These are phyloP conservation scores for Elephantulus edwardii DNA, from an alignment of 2,113 vertebrate genomes.

Conservation along the genomic window DNA sequence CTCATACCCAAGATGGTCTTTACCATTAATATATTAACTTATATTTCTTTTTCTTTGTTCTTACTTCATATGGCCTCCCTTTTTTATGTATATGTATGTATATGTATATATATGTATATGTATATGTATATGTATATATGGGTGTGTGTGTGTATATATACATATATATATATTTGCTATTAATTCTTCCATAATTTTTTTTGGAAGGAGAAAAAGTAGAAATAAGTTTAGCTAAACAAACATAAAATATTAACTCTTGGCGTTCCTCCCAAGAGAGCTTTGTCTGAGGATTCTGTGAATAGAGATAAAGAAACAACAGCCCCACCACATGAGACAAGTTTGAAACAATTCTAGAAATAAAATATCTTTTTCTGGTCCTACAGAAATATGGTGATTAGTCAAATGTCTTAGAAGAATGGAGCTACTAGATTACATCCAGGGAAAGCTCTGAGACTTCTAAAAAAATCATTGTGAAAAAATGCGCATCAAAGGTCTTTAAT, in stretches of 20 bases:
- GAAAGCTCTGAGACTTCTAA: not conserved
- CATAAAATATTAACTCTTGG: not conserved
- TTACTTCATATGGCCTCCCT: not conserved
- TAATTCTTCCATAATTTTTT: no score
- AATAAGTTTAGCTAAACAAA: not conserved
- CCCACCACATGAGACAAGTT: not conserved
- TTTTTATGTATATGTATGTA: not conserved
- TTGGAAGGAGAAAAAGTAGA: constrained; percentile 10
- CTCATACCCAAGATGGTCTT: not conserved
- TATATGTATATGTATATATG: no score
- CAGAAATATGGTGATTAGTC: not conserved
- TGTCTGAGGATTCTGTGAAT: not conserved
- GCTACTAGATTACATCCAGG: not conserved
- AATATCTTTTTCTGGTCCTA: not conserved
- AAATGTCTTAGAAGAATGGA: constrained; percentile 8
- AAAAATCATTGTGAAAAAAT: not conserved
- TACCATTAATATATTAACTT: not conserved
- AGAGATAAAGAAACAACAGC: not conserved
- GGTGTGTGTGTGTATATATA: no score
- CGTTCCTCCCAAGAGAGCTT: not conserved
- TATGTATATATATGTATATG: no score
- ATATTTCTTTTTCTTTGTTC: not conserved
- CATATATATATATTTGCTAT: not conserved
- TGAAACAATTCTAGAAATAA: constrained; percentile 19
- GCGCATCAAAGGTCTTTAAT: constrained; percentile 12